These are phyloP conservation scores for Petrophora chlorosata DNA, from an alignment of 2,888 invertebrate genomes.

Conservation along the genomic window DNA sequence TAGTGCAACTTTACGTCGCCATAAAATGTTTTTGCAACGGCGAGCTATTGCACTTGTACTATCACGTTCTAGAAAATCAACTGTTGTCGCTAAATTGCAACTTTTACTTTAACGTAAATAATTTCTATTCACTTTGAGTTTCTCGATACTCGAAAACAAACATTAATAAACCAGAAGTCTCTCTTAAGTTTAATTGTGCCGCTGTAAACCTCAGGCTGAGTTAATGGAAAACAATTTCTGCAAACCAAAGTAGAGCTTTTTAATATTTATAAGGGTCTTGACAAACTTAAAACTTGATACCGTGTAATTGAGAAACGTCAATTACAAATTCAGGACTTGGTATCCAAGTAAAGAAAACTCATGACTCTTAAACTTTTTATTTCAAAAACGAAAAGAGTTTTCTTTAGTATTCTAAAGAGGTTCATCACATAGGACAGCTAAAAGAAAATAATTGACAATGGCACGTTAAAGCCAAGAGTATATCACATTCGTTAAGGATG, in stretches of 20 bases:
- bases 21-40: conserved; percentile 32
- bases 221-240: conserved; percentile 12
- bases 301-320: conserved; percentile 17
- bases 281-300: conserved; percentile 13
- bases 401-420: conserved; percentile 17
- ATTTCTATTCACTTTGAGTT: not conserved
- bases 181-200: conserved; percentile 11
- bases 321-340: conserved; percentile 18
- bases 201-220: conserved; percentile 1
- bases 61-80: conserved; percentile 14
- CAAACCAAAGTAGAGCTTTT: conserved; percentile 9
- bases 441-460: conserved; percentile 21
- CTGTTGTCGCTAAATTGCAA: conserved; percentile 10
- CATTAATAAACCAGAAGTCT: conserved; percentile 8
- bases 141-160: not conserved
- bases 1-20: conserved; percentile 32
- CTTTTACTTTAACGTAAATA: not conserved
- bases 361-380: conserved; percentile 11
- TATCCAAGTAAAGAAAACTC: conserved; percentile 1
- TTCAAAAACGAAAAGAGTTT: conserved; percentile 4
- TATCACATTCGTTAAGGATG: conserved; percentile 2
- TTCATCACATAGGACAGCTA: conserved; percentile 13
- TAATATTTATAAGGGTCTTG: conserved; percentile 19
- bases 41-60: conserved; percentile 14
- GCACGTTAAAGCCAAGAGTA: conserved; percentile 19